Evolutionary conservation across 2,113 vertebrate genomes (phyloP), one percentile per base, ranked within the genome.

Genomic region (Agelaius phoeniceus): DNA sequence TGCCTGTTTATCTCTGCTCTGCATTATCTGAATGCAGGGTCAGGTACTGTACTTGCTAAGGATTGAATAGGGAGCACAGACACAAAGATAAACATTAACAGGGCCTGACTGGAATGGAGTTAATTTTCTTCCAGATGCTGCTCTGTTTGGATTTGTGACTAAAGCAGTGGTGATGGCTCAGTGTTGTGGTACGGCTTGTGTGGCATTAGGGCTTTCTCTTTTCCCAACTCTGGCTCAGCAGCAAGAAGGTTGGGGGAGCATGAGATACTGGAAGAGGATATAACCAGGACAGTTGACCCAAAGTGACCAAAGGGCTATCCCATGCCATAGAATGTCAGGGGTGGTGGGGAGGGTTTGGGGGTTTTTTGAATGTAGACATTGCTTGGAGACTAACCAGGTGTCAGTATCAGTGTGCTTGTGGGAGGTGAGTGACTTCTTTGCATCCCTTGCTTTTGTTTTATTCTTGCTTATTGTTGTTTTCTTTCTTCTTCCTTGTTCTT

Each of bases 201-300:
- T 1, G 2, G 13, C 1, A 3, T 4, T 3, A 0, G 14, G 7
- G 9, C 15, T 72, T 92, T 59, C 31, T 75, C 35, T 79, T 85
- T 88, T 35, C 43, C n/a, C 55, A 57, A 0, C 7, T 71, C 26
- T 68, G 5, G 23, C 33, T 79, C 33, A 49, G 43, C 48, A 63
- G 19, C 15, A 76, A 54, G 31, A 18, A 54, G 11, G 7, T 0
- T 83, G 11, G 2, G 5, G 8, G 15, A 75, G 7, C 24, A 16
- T 33, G 17, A 73, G 9, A 39, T 57, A 12, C 0, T 87, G 27
- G 18, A 30, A 67, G 43, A 59, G 16, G 37, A 55, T 7, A 1
- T 65, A 81, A 46, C 11, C 33, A 37, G 31, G 21, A 54, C 31
- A 41, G 11, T 20, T 71, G 62, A 75, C 30, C 17, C 46, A 51